Evolutionary conservation across 2,888 invertebrate genomes (phyloP), one percentile per base, ranked within the genome.

Genomic region (Pseudoips prasinana): DNA sequence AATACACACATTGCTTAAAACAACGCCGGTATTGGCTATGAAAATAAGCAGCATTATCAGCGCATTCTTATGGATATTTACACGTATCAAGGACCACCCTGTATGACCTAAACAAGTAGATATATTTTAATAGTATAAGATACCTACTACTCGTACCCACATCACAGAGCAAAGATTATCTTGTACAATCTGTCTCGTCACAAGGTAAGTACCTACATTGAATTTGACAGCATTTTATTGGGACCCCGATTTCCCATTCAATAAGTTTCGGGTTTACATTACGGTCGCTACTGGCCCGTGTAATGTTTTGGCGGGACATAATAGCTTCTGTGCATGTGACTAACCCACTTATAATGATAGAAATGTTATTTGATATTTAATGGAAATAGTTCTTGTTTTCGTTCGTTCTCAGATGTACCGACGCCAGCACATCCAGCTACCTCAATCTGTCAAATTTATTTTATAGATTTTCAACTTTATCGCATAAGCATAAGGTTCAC

Each of bases 141-240:
- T n/a, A 14, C 14, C 14, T 14, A 14, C 14, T 14, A 14, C 2
- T 22, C 25, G 18, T 27, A 46, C 39, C 46, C 56, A 33, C 41
- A 35, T 48, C 54, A 54, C 32, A 47, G 47, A 51, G 51, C 54
- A 43, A 54, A 54, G 48, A 54, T 54, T 48, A 54, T 33, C 40
- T 43, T 47, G 35, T 57, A 46, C 71, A 14, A 79, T 78, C 77
- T 78, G 79, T 74, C 78, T 61, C 51, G 38, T 58, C 62, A 58
- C 58, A 64, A 7, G 20, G 3, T 2, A 14, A 14, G 14, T 14
- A 5, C 14, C 14, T 50, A 59, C 64, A 67, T 72, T 81, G 83
- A 71, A 69, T 72, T 73, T 83, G 85, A 85, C 85, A 84, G 57
- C 79, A 73, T 78, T 82, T 82, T 83, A 84, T 85, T 83, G 80